Conservation (phyloP, 2,888 invertebrate genomes). For the Amaurobius ferox region DNA sequence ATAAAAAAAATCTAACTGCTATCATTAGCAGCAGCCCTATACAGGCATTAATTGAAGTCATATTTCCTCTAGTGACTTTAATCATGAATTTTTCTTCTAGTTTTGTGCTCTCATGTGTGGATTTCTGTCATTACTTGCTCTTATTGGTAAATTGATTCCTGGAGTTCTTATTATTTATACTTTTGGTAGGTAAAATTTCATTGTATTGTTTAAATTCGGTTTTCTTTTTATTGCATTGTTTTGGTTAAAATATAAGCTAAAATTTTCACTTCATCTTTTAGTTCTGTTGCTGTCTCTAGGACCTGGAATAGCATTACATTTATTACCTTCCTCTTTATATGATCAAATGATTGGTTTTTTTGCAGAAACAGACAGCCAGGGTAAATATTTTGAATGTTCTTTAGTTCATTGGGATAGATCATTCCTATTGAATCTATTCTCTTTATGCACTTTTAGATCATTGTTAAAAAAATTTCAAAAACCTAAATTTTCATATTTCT, state of each 20-base stretch:
- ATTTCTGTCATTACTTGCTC: conserved; percentile 75
- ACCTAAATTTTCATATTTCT: no score
- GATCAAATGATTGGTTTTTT: conserved; percentile 65
- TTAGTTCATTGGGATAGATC: no score
- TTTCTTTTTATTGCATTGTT: conserved; percentile 73
- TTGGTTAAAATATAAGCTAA: no score
- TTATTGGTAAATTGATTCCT: conserved; percentile 77
- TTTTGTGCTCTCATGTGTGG: conserved; percentile 76
- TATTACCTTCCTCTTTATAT: conserved; percentile 72
- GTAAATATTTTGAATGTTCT: conserved; percentile 17
- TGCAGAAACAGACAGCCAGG: conserved; percentile 51
- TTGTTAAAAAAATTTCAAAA: no score
- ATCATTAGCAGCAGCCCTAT: no score
- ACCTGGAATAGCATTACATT: conserved; percentile 76
- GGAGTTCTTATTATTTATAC: conserved; percentile 77
- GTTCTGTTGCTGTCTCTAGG: conserved; percentile 77
- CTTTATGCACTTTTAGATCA: no score
- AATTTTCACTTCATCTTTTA: not conserved
- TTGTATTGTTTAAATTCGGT: not conserved
- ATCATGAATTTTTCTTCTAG: conserved; percentile 74
- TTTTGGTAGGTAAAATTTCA: conserved; percentile 75
- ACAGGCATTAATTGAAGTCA: no score
- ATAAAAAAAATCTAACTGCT: no score
- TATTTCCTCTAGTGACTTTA: no score
- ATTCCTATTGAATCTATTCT: no score